Evolutionary conservation across 2,888 invertebrate genomes (phyloP).

Genomic region (Clepsis dumicolana): DNA sequence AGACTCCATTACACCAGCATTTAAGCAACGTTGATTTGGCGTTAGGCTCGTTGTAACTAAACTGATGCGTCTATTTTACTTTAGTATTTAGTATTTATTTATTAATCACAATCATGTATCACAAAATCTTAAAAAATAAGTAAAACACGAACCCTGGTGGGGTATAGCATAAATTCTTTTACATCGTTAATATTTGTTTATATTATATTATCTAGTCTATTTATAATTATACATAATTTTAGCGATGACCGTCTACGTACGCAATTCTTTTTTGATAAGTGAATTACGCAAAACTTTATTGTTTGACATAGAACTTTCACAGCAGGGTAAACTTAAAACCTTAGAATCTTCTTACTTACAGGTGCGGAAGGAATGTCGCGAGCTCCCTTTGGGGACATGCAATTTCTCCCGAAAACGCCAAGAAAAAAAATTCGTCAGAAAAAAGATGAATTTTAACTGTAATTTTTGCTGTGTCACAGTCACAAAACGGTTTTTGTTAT

Average conservation of each 20-base stretch:
- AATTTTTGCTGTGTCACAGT: conserved; percentile 6
- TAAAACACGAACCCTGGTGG: too few relatives aligned
- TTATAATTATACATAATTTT: too few relatives aligned
- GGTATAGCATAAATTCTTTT: too few relatives aligned
- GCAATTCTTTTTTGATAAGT: neutral
- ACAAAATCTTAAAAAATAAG: too few relatives aligned
- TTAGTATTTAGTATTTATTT: neutral
- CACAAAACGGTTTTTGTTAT: conserved; percentile 12
- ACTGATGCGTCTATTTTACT: neutral
- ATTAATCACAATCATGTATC: neutral
- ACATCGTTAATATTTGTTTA: too few relatives aligned
- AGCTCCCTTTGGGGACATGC: conserved; percentile 14
- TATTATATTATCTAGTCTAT: too few relatives aligned
- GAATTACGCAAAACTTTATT: neutral
- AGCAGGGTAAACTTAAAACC: neutral
- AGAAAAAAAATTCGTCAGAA: neutral
- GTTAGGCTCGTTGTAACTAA: conserved; percentile 17
- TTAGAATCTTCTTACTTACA: conserved; percentile 1
- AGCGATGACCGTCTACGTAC: too few relatives aligned
- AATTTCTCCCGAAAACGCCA: conserved; percentile 2
- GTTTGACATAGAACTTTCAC: neutral
- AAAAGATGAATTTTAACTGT: conserved; percentile 5
- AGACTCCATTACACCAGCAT: conserved; percentile 10
- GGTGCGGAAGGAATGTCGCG: conserved; percentile 14
- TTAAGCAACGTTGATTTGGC: conserved; percentile 14